Conservation (phyloP, 1,140 invertebrate species). For the Limonius californicus region DNA sequence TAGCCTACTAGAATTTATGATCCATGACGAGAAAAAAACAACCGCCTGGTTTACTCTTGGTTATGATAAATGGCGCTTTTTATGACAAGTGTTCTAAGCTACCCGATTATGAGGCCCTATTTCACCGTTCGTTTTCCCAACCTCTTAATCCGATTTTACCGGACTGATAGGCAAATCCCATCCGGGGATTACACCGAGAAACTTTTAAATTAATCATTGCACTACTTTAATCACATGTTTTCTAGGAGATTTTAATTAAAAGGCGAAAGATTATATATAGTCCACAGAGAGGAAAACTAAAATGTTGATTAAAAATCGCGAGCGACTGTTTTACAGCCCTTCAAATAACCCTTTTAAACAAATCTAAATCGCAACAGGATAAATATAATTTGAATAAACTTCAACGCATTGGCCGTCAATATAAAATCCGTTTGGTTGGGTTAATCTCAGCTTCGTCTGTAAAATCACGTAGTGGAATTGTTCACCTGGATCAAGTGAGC, state of each 20-base stretch:
- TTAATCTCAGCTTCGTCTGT: neutral
- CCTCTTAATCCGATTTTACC: constrained; percentile 14
- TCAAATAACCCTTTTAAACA: no score
- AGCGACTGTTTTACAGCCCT: no score
- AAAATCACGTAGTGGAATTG: constrained; percentile 5
- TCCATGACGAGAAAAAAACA: constrained; percentile 4
- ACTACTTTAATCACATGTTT: neutral
- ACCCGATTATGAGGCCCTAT: constrained; percentile 1
- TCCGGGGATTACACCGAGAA: constrained; percentile 3
- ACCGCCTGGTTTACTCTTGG: constrained; percentile 2
- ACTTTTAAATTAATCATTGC: constrained; percentile 10
- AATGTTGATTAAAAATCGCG: no score
- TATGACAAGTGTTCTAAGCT: constrained; percentile 8
- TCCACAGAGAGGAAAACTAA: no score
- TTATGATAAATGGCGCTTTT: constrained; percentile 9
- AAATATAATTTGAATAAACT: neutral
- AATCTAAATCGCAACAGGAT: no score
- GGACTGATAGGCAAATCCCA: constrained; percentile 11
- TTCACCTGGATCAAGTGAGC: constrained; percentile 8
- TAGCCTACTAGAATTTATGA: constrained; percentile 4
- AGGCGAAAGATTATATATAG: no score
- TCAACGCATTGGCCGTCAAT: neutral
- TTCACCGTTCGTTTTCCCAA: constrained; percentile 13
- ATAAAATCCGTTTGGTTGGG: neutral
- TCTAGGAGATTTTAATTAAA: neutral